Base-by-base conservation (phyloP, 2,888 invertebrate genomes). In the Phorcus lineatus region DNA sequence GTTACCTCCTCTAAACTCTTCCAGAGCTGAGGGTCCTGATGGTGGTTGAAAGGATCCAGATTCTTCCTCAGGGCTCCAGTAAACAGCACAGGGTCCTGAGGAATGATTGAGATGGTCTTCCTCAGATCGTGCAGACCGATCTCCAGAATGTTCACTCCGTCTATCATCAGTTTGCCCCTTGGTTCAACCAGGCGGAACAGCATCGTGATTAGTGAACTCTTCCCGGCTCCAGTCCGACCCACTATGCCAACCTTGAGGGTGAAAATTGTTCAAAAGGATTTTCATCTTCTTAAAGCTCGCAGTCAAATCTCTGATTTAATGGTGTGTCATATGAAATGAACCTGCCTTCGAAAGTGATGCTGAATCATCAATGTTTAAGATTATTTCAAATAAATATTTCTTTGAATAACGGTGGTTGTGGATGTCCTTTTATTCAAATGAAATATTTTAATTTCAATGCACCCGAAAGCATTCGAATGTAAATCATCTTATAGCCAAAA, bases 51-150 rank as follows among this genome's bases (percentile, higher is more conserved):
- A 9, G 93, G 93, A 85, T 93, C 92, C 57, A 93, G 86, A 81
- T 93, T 93, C 40, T 86, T 87, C 57, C 92, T 84, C 36, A 93
- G 82, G 16, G 91, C 86, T 31, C 92, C 92, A 54, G 89, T 90
- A 81, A 93, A 92, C 76, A 93, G 84, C 6, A 92, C 90, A n/a
- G 93, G 92, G 82, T 93, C 93, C 92, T 98, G 98, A 0, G 98
- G 98, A 90, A 98, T 98, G 82, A 98, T 98, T 0, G 98, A 96
- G 79, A 98, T 96, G 88, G 95, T 96, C 78, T 95, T 95, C 74
- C 98, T 94, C 40, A 98, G 94, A 88, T 96, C 96, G 92, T 96
- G 94, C 3, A 97, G 94, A 0, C 97, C 97, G 83, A 98, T 92
- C 0, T 88, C 81, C 53, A 86, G 86, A 54, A 93, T 93, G 83